These are phyloP conservation scores for Rhodinocichla rosea DNA, from an alignment of 2,113 vertebrate species.

Conservation along the genomic window DNA sequence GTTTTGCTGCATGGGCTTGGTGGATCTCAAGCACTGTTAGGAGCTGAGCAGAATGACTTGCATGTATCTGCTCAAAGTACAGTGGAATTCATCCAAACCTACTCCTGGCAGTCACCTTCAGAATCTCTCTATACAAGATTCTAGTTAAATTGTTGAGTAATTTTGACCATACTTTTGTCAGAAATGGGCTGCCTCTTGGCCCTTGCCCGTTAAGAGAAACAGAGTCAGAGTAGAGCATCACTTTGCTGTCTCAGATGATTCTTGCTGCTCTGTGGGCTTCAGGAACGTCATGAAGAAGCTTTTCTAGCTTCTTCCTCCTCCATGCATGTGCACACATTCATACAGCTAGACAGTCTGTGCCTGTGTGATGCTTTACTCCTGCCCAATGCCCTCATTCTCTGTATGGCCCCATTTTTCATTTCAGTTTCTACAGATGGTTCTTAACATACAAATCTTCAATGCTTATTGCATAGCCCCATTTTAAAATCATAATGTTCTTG, in stretches of 20 bases:
- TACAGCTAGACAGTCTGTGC: neutral
- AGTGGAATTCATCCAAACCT: neutral
- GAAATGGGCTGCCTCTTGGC: neutral
- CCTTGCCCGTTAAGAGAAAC: neutral
- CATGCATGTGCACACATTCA: fast-evolving
- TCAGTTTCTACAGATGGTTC: neutral
- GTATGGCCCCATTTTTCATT: neutral
- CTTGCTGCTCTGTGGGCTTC: neutral
- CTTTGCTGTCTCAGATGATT: neutral
- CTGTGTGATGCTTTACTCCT: neutral
- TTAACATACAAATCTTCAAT: neutral
- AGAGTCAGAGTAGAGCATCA: fast-evolving
- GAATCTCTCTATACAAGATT: neutral
- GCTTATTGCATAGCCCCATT: neutral
- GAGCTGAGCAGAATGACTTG: neutral
- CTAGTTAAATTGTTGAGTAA: neutral
- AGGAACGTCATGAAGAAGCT: neutral
- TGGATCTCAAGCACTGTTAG: neutral
- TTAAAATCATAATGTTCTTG: neutral
- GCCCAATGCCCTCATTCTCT: neutral
- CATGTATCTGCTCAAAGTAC: neutral
- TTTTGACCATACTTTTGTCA: neutral
- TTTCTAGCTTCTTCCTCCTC: neutral
- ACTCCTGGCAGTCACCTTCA: neutral
- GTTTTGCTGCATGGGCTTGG: neutral